Conservation (phyloP, 2,888 invertebrate species). For the Hemicrepidius hirtus region DNA sequence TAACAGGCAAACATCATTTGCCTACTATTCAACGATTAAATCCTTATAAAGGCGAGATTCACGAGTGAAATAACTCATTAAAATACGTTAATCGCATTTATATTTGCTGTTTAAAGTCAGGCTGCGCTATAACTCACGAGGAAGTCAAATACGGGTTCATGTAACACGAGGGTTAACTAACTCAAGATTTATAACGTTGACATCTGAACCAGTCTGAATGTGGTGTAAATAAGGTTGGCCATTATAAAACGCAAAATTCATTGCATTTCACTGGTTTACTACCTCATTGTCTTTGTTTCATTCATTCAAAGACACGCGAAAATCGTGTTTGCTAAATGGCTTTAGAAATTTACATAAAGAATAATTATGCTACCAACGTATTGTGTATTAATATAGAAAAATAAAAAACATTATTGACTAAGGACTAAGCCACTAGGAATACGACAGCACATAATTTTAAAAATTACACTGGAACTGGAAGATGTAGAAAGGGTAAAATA, state of each 20-base stretch:
- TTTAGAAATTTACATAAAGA: no score
- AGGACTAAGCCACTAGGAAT: no score
- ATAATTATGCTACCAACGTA: no score
- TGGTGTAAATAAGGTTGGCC: slow-evolving; percentile 64
- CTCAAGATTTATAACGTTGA: slow-evolving; percentile 69
- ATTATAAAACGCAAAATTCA: slow-evolving; percentile 41
- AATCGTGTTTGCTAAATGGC: no score
- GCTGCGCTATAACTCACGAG: slow-evolving; percentile 67
- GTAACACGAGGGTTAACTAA: slow-evolving; percentile 66
- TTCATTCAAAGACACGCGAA: no score
- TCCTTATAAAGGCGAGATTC: slow-evolving; percentile 28
- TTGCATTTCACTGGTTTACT: slow-evolving; percentile 32
- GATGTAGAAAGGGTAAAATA: no score
- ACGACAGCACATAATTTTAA: no score
- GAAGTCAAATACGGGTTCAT: slow-evolving; percentile 67
- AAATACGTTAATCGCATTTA: slow-evolving; percentile 70
- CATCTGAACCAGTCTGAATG: slow-evolving; percentile 65
- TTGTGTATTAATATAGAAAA: background rate
- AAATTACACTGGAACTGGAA: no score
- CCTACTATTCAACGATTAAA: slow-evolving; percentile 8
- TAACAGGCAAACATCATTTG: background rate
- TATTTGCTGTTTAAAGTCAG: slow-evolving; percentile 67
- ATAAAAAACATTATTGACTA: no score
- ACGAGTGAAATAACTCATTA: slow-evolving; percentile 62
- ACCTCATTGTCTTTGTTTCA: background rate